Evolutionary conservation across 2,888 invertebrate species (phyloP).

Genomic region (Poecilus cupreus): DNA sequence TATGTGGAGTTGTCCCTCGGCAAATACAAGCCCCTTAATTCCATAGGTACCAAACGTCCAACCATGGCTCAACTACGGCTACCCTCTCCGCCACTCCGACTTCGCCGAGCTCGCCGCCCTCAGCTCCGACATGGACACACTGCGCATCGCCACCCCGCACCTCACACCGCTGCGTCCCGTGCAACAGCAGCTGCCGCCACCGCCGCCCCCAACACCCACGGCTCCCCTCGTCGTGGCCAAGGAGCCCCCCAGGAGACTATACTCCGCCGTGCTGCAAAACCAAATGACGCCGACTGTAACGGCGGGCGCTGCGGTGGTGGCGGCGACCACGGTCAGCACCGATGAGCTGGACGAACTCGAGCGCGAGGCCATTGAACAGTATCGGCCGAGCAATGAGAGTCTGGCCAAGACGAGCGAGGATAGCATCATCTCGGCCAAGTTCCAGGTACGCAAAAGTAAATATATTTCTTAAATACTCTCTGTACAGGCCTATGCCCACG

Average conservation of each 20-base stretch:
- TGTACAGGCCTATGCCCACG: no score
- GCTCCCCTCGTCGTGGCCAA: neutral
- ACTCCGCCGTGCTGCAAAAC: conserved; percentile 72
- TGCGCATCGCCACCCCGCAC: neutral
- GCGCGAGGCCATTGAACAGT: conserved; percentile 77
- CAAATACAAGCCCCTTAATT: neutral
- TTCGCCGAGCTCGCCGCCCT: conserved; percentile 18
- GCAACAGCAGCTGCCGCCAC: conserved; percentile 65
- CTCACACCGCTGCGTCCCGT: neutral
- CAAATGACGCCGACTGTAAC: conserved; percentile 41
- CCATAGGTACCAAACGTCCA: conserved; percentile 24
- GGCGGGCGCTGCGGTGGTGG: neutral
- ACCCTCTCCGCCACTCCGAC: conserved; percentile 17
- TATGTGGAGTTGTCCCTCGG: neutral
- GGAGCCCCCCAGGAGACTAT: conserved; percentile 65
- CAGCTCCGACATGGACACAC: neutral
- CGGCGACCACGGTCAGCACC: conserved; percentile 7
- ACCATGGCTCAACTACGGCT: conserved; percentile 39
- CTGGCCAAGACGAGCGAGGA: conserved; percentile 9
- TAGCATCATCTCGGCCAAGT: conserved; percentile 50
- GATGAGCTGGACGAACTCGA: conserved; percentile 74
- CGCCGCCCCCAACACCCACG: conserved; percentile 59
- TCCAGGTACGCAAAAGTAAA: conserved; percentile 26
- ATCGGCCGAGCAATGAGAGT: conserved; percentile 76
- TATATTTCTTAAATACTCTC: no score